Base-by-base conservation (phyloP, 2,888 invertebrate genomes). In the Minunthozetes semirufus region DNA sequence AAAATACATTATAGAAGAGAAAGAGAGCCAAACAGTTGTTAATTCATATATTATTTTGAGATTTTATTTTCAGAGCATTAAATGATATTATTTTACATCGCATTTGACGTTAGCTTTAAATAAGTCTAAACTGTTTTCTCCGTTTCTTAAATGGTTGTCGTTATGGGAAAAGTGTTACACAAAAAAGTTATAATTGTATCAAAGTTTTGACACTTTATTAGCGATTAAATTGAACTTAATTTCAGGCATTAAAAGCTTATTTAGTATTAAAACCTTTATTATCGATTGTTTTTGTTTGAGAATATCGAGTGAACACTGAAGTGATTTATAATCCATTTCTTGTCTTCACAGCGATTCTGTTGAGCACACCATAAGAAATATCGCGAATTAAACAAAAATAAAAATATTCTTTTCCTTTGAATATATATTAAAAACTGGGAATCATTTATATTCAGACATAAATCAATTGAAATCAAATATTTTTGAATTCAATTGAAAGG, bases 271-370 rank as follows among this genome's bases (percentile, higher is more conserved):
- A 70, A 74, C 74, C 74, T 74, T 74, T 19, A 74, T 74, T 22
- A 74, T 74, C 19, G 74, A 48, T 27, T 74, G 74, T 53, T 74
- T 74, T 48, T 74, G 74, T 50, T 68, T 74, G n/a, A 68, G 66
- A 70, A 74, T 74, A 61, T 61, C 61, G 61, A 61, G 61, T 61
- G 61, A 61, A 61, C 61, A 29, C 33, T 61, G 61, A 61, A 61
- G 61, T 61, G 61, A 61, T 61, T 61, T 61, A 61, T 61, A 61
- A 61, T 61, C 61, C 61, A 61, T 61, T 27, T 27, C 15, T 53
- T 61, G 27, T 61, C 29, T 25, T 61, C 29, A 27, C 61, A 27
- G 15, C 5, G 13, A 29, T 53, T 19, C 13, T 25, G 29, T 61
- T 61, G 61, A 61, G 61, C 61, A 61, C 61, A 61, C 17, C 61